Base-by-base conservation (phyloP, 2,888 invertebrate genomes). In the Drosophila paranaensis region DNA sequence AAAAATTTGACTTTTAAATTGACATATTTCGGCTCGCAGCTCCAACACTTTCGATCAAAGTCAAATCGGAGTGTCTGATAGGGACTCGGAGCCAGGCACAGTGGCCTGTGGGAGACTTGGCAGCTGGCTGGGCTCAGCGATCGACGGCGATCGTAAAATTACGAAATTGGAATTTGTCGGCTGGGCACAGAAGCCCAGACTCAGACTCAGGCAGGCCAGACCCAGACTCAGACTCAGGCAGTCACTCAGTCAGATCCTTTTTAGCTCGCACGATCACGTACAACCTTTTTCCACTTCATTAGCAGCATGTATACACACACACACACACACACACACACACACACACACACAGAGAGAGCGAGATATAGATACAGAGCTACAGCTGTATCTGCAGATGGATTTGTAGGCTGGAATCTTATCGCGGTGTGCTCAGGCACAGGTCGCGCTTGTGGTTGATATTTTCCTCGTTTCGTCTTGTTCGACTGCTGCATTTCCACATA, bases 31-130 rank as follows among this genome's bases (percentile, higher is more conserved):
- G 60, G 16, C 16, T 30, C 42, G 45, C 42, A 56, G 46, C 43
- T 13, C 37, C 66, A 66, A 81, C 70, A 85, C 81, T 78, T 83
- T 87, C 76, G 60, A 83, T 87, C 84, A 78, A 83, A 86, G 66
- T 77, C 87, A 77, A 58, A 20, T 20, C 20, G 20, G 20, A 20
- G 20, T 20, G 56, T 48, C 37, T 43, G 16, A 27, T 27, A 4
- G 27, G 27, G 27, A 33, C 16, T 9, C 20, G 13, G n/a, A n/a
- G n/a, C n/a, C n/a, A n/a, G n/a, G n/a, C n/a, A n/a, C n/a, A n/a
- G n/a, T n/a, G n/a, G 27, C 33, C 50, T 56, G 55, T 74, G 75
- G 77, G 63, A 74, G 57, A 50, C 57, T 45, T n/a, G 61, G 33
- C 33, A 79, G 79, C 79, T 79, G 76, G 54, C 51, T 14, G 46